Evolutionary conservation across 2,113 vertebrate genomes (phyloP).

Genomic region (Phyllostomus discolor): DNA sequence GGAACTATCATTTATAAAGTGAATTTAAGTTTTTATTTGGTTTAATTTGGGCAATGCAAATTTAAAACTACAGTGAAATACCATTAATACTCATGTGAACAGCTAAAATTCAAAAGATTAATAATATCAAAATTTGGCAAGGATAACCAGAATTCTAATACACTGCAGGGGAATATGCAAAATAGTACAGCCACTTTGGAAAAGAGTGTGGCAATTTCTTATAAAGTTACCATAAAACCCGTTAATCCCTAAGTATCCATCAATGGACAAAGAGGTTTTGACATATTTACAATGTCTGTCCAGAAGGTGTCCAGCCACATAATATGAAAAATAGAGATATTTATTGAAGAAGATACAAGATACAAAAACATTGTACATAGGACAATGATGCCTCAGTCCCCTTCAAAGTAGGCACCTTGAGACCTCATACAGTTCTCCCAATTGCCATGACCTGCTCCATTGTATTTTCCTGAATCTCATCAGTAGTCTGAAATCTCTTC

Average conservation of each 20-base stretch:
- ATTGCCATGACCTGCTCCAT: too few relatives aligned
- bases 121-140: background rate
- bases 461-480: too few relatives aligned
- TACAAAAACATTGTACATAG: too few relatives aligned
- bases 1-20: background rate
- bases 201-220: background rate
- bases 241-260: background rate
- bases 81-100: background rate
- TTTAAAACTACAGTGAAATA: background rate
- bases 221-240: background rate
- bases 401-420: too few relatives aligned
- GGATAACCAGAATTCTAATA: background rate
- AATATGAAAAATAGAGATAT: too few relatives aligned
- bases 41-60: background rate
- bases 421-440: too few relatives aligned
- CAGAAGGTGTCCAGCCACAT: too few relatives aligned
- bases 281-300: background rate
- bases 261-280: background rate
- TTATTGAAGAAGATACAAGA: too few relatives aligned
- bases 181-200: background rate
- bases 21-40: background rate
- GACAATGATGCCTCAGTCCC: too few relatives aligned
- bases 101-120: constrained; percentile 7
- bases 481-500: too few relatives aligned
- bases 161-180: background rate